A percentile compares a stretch with the other conserved stretches of the same genome.
These are phyloP conservation scores for Drosophila kurseongensis DNA, from an alignment of 1,140 invertebrate genomes.

Conservation along the genomic window DNA sequence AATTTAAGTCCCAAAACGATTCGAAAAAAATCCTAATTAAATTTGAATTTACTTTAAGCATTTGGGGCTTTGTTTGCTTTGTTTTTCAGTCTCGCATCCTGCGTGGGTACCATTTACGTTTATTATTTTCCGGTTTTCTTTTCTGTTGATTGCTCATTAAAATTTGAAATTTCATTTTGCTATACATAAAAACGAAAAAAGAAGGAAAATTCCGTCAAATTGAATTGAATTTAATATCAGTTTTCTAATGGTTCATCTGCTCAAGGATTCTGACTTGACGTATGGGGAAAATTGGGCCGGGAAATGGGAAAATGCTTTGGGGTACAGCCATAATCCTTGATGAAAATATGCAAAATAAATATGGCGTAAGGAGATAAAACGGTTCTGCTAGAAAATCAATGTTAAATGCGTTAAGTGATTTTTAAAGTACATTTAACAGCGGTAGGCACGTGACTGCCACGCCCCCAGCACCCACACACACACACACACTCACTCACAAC, in stretches of 20 bases:
- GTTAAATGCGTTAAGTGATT: conserved; percentile 79
- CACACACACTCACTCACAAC: background rate
- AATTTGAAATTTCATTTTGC: conserved; percentile 75
- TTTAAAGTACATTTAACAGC: conserved; percentile 80
- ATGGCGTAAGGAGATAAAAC: conserved; percentile 70
- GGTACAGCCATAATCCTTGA: conserved; percentile 28
- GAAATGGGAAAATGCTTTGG: conserved; percentile 26
- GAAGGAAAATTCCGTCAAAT: conserved; percentile 48
- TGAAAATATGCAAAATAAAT: conserved; percentile 75
- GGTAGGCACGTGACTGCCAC: conserved; percentile 30
- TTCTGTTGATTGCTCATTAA: conserved; percentile 75
- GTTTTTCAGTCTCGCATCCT: conserved; percentile 41
- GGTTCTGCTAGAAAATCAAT: conserved; percentile 65
- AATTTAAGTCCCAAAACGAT: conserved; percentile 47
- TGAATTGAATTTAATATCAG: conserved; percentile 82
- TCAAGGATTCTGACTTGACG: conserved; percentile 18
- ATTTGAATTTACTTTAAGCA: conserved; percentile 83
- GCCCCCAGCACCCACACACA: conserved; percentile 4
- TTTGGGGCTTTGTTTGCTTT: conserved; percentile 76
- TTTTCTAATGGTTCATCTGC: conserved; percentile 61
- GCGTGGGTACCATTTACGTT: conserved; percentile 53
- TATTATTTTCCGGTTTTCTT: conserved; percentile 64
- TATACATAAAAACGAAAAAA: conserved; percentile 32
- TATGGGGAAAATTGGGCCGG: conserved; percentile 18
- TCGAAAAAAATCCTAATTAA: conserved; percentile 77